Evolutionary conservation across 2,113 vertebrate genomes (phyloP), one percentile per base, ranked within the genome.

Genomic region (Sinocyclocheilus anshuiensis): DNA sequence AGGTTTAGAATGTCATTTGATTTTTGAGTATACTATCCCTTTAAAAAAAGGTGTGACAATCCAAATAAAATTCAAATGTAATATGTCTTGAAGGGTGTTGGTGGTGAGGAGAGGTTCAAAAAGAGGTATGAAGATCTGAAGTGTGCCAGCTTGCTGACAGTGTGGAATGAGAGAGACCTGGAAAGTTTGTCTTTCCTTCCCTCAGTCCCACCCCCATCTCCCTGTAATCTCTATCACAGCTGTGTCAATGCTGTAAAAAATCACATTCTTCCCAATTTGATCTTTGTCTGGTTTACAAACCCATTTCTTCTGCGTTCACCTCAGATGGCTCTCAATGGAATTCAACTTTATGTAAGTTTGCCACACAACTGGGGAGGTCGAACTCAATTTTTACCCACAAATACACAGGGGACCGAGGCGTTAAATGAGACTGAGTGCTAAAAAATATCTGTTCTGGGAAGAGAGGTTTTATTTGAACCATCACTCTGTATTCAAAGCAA

Each of bases 121-220:
- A 36, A 61, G 33, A 55, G 2, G 9, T 29, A 59, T 10, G 39
- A 42, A 57, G 33, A 24, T 75, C 39, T 39, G 6, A 10, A n/a
- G 77, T 75, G 10, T 53, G 84, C 57, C 90, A 88, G 87, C 59
- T 69, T 82, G 39, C 77, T 89, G 88, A 86, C 90, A 75, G 78
- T 12, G 57, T 76, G 78, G 74, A 86, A 87, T 80, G 78, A 80
- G 15, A n/a, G 75, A 89, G 84, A 88, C 89, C 81, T 89, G 87
- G 84, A 67, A 81, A 88, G 69, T 81, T 67, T 81, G 74, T 77
- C 75, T 50, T 83, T 36, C 87, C 53, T 69, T 33, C 24, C 33
- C 65, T 76, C 74, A 15, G 39, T 75, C 71, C 29, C 36, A 29
- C n/a, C 61, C 72, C 69, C 29, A 39, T 50, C 36, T 65, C 53